Base-by-base conservation (phyloP, 1,140 invertebrate genomes). In the Lepeophtheirus salmonis region DNA sequence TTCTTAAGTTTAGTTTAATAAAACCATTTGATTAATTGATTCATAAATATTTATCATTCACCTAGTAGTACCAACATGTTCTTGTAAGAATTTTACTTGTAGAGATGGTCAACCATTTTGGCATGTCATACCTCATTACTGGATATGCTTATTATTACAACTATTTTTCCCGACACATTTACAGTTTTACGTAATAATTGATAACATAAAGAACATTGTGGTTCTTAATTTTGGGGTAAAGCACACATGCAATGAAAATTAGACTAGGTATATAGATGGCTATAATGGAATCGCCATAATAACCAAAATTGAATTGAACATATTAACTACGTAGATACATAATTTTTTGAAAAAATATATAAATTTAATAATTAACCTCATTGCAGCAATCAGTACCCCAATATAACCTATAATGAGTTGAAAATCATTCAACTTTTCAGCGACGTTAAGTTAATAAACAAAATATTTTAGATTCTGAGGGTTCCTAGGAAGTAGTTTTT, bases 401-500 rank as follows among this genome's bases (percentile, higher is more conserved):
- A n/a, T 63, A 63, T 16, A 50, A 20, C 13, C 54, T 25, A 30
- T 13, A 2, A n/a, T 64, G 51, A 26, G 56, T 30, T 23, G 57
- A 16, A 59, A 49, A 63, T 26, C 3, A 26, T 18, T 65, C 59
- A 70, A 80, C 74, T 91, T 92, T 72, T 97, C 89, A 66, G 89
- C 83, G 71, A 95, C 90, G 80, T 80, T 23, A 92, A 72, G 72
- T 88, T 90, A 57, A 94, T 90, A 67, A 89, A 86, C n/a, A 94
- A 80, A 17, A 94, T 86, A 72, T 92, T 95, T 69, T 94, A 71
- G 95, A 94, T 67, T 86, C 86, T 2, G 90, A 82, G 18, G 90
- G n/a, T n/a, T n/a, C n/a, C 90, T 70, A 71, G 68, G 1, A 77
- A 65, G 62, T 69, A 71, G 65, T 74, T 75, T 68, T 73, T 64